Percentiles rank a stretch among this genome's conserved stretches.
Evolutionary conservation across 2,888 invertebrate genomes (phyloP).

Genomic region (Phlogophora meticulosa): DNA sequence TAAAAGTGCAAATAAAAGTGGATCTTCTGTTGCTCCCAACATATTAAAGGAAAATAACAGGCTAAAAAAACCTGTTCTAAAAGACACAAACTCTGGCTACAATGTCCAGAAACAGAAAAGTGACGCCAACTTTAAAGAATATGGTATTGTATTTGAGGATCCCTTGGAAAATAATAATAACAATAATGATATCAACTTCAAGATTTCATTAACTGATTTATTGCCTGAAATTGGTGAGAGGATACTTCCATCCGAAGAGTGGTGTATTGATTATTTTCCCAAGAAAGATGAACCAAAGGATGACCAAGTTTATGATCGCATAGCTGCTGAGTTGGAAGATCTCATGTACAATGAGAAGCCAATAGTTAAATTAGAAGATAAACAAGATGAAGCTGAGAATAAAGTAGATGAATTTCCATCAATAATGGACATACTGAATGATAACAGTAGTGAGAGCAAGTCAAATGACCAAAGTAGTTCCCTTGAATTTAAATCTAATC

Average conservation of each 20-base stretch:
- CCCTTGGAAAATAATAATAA: slow-evolving; percentile 71
- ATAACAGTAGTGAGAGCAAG: slow-evolving; percentile 75
- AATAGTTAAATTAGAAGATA: slow-evolving; percentile 71
- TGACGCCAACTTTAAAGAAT: slow-evolving; percentile 77
- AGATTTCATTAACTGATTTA: slow-evolving; percentile 78
- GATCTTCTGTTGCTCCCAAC: slow-evolving; percentile 65
- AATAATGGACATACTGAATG: slow-evolving; percentile 88
- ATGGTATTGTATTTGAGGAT: slow-evolving; percentile 82
- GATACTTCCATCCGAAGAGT: slow-evolving; percentile 85
- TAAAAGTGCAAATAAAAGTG: slow-evolving; percentile 71
- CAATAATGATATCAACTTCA: slow-evolving; percentile 73
- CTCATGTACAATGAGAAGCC: slow-evolving; percentile 87
- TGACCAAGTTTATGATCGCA: slow-evolving; percentile 89
- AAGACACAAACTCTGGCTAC: slow-evolving; percentile 73
- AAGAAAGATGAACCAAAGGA: slow-evolving; percentile 84
- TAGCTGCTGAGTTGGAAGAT: slow-evolving; percentile 89
- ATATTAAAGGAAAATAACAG: slow-evolving; percentile 86
- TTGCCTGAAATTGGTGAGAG: slow-evolving; percentile 79
- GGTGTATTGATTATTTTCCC: slow-evolving; percentile 88
- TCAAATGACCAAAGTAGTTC: slow-evolving; percentile 73
- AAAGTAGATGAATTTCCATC: slow-evolving; percentile 87
- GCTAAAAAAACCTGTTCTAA: slow-evolving; percentile 74
- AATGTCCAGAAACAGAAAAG: slow-evolving; percentile 62
- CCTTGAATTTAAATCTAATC: slow-evolving; percentile 76
- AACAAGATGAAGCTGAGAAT: slow-evolving; percentile 73